Evolutionary conservation across 2,113 vertebrate genomes (phyloP).

Genomic region (Castor canadensis): DNA sequence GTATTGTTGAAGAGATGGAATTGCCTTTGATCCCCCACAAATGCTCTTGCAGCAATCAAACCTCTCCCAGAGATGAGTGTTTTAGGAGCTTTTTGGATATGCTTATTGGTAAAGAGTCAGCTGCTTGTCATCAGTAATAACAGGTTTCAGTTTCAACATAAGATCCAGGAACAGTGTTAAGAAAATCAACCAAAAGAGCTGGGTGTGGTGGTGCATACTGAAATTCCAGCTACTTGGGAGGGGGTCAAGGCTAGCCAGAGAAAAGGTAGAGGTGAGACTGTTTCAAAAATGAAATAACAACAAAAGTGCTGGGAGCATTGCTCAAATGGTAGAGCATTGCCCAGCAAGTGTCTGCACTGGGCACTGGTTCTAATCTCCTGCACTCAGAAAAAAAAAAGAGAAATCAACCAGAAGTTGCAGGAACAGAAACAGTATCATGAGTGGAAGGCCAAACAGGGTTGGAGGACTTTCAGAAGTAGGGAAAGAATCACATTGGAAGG

Average conservation of each 20-base stretch:
- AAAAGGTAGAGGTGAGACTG: too few species aligned
- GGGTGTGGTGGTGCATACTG: too few species aligned
- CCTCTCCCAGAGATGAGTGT: not conserved
- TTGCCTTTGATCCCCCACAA: not conserved
- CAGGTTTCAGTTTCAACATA: conserved; percentile 60
- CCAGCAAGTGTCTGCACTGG: too few species aligned
- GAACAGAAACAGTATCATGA: not conserved
- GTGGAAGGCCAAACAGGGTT: not conserved
- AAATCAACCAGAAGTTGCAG: not conserved
- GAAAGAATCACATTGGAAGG: not conserved
- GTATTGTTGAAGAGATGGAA: not conserved
- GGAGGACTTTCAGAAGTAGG: not conserved
- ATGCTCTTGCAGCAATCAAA: not conserved
- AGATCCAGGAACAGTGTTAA: not conserved
- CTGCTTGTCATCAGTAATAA: not conserved
- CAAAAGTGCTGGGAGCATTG: too few species aligned
- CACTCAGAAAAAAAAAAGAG: too few species aligned
- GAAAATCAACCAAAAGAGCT: not conserved
- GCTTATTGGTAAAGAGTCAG: conserved; percentile 44
- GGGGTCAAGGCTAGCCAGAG: too few species aligned
- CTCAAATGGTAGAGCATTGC: too few species aligned
- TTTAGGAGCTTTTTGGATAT: not conserved
- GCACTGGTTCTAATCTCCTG: too few species aligned
- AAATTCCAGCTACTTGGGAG: too few species aligned
- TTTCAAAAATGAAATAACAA: too few species aligned